Evolutionary conservation across 1,140 invertebrate genomes (phyloP), one percentile per base, ranked within the genome.

Genomic region (Saccostrea echinata): DNA sequence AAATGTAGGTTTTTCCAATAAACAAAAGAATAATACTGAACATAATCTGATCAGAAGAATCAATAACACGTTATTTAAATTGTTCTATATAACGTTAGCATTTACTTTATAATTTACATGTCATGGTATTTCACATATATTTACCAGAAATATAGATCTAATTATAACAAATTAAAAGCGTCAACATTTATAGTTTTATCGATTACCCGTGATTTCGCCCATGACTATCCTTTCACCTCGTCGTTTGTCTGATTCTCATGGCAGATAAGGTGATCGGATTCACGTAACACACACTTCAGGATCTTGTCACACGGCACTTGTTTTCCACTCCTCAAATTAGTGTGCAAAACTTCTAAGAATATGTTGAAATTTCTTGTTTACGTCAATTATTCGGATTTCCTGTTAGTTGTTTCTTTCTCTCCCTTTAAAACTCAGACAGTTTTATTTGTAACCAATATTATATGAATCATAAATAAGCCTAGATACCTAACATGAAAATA

Each of bases 241-340:
- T 76, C 68, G 27, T 33, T 27, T 11, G 30, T 12, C 16, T 76
- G 68, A 16, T 76, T 76, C 68, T 76, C 68, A 76, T 76, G 27
- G 30, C 68, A 76, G 68, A 76, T 61, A 61, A 61, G 16, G 55
- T 61, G 55, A 8, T 61, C 55, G 18, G 68, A 16, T 76, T 76
- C 68, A 76, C 68, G 68, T 76, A 30, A 76, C 68, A 61, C 55
- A 21, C 30, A 33, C 4, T 16, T 27, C 30, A 27, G 30, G 64
- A 76, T 21, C 55, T 76, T 33, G 68, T 27, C 68, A 76, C 68
- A 76, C 68, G 68, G 68, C 68, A 76, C 68, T 30, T 76, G 12
- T 61, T 21, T 27, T 76, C 68, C 68, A 76, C 68, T 76, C 68
- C 68, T 76, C 68, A 30, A 76, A 33, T 16, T 21, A 30, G 68